Evolutionary conservation across 2,797 vertebrate genomes (phyloP).

Genomic region (Pseudochromis fuscus): DNA sequence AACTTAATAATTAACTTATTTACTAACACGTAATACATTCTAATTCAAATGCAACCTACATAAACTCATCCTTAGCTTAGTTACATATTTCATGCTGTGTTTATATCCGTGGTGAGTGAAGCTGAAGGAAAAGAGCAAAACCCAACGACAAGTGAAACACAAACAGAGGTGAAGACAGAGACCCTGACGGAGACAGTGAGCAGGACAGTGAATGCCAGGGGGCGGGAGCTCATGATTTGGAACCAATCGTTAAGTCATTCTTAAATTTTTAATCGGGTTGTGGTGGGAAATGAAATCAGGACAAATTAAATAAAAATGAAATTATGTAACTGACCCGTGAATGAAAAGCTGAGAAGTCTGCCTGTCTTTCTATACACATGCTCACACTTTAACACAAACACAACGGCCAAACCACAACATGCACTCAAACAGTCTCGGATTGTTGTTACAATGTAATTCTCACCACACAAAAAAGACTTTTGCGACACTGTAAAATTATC

Average conservation of each 20-base stretch:
- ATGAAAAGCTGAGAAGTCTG: slow-evolving; percentile 1
- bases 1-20: not conserved
- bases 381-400: not conserved
- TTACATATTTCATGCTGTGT: not conserved
- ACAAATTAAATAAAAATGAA: slow-evolving; percentile 47
- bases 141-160: not conserved
- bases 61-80: not conserved
- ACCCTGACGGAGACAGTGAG: not conserved
- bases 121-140: not conserved
- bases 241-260: slow-evolving; percentile 18
- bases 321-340: slow-evolving; percentile 35
- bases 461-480: not conserved
- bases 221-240: slow-evolving; percentile 19
- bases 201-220: not conserved
- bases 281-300: slow-evolving; percentile 46
- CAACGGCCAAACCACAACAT: not conserved
- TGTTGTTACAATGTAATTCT: not conserved
- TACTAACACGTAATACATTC: not conserved
- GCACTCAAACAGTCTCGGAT: not conserved
- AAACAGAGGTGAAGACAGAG: not conserved
- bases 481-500: not conserved
- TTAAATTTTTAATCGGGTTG: slow-evolving; percentile 34
- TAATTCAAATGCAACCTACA: not conserved
- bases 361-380: not conserved
- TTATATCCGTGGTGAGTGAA: not conserved